These are phyloP conservation scores for Urocitellus parryii DNA, from an alignment of 2,113 vertebrate species.

Conservation along the genomic window DNA sequence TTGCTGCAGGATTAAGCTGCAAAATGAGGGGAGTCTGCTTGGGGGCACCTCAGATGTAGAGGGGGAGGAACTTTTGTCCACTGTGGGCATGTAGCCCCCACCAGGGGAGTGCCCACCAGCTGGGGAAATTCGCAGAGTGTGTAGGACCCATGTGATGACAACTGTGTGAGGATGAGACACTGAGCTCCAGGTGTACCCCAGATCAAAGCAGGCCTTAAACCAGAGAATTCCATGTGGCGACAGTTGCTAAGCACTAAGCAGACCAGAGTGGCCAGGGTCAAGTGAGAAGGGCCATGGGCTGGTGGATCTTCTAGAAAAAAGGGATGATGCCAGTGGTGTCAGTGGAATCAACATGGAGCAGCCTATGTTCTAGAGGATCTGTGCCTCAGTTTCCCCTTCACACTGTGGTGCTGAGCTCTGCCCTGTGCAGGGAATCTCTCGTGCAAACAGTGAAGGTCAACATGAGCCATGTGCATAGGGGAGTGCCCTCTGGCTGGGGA, in stretches of 20 bases:
- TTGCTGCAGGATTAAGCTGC: neutral
- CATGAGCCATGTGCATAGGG: neutral
- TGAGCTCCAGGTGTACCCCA: conserved; percentile 21
- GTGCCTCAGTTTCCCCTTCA: neutral
- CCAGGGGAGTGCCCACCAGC: neutral
- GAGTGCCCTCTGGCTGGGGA: too few species aligned
- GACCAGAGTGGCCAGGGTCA: neutral
- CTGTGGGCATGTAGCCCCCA: neutral
- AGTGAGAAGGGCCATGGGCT: neutral
- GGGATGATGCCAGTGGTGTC: neutral
- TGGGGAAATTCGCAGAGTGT: neutral
- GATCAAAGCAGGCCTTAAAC: neutral
- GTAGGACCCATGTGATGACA: neutral
- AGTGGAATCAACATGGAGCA: neutral
- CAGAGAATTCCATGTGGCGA: neutral
- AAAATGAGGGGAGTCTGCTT: neutral
- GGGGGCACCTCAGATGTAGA: neutral
- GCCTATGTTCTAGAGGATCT: rapidly evolving
- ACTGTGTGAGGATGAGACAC: neutral
- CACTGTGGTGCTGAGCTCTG: neutral
- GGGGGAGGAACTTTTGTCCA: neutral
- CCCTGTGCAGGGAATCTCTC: neutral
- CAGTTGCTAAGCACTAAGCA: neutral
- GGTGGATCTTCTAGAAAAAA: neutral
- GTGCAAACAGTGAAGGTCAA: rapidly evolving